These are phyloP conservation scores for Lumbricus terrestris DNA, from an alignment of 2,888 invertebrate species.

Conservation along the genomic window DNA sequence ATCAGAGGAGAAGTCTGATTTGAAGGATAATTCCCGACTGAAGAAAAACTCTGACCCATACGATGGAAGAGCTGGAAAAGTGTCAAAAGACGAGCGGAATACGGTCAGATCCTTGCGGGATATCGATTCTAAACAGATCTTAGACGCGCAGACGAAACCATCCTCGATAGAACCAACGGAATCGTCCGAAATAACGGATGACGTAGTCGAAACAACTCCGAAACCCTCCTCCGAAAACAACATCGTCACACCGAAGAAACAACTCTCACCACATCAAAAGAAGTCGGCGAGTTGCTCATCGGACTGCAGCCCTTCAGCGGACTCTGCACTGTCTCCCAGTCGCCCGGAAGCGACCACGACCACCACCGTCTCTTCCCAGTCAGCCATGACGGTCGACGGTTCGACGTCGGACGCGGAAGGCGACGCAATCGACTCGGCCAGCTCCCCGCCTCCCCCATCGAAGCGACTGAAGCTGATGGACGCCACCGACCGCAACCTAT, in stretches of 20 bases:
- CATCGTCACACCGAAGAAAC: not conserved
- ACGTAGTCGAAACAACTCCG: not conserved
- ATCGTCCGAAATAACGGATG: not conserved
- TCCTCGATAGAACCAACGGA: not conserved
- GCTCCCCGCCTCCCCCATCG: not conserved
- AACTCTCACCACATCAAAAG: not conserved
- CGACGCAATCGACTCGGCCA: not conserved
- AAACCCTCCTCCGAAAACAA: not conserved
- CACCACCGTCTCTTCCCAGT: not conserved
- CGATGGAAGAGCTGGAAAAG: not conserved
- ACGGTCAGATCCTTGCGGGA: not conserved
- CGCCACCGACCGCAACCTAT: not conserved
- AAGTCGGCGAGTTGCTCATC: not conserved
- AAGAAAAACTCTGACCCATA: not conserved
- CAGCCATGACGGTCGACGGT: not conserved
- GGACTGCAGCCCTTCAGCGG: not conserved
- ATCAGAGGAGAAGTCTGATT: not conserved
- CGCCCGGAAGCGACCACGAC: not conserved
- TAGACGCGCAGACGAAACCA: not conserved
- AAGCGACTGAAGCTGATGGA: not conserved
- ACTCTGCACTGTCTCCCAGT: constrained; percentile 18
- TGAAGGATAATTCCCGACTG: not conserved
- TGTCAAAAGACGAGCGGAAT: not conserved
- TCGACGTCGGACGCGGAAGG: not conserved
- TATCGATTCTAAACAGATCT: not conserved